Conservation (phyloP, 2,888 invertebrate species). For the Diabrotica balteata region DNA sequence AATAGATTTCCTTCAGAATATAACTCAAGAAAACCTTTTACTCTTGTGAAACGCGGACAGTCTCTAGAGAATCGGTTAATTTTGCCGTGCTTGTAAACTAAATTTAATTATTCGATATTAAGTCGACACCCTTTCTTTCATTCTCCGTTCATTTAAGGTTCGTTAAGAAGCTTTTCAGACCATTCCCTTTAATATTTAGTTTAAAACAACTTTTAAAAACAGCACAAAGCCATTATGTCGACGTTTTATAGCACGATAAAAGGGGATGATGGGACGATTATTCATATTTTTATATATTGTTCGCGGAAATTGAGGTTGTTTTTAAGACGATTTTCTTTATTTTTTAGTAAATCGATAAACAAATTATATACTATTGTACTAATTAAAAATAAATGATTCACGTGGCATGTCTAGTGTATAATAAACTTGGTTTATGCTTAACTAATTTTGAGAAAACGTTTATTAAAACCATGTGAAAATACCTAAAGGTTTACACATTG, state of each 20-base stretch:
- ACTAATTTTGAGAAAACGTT: no score
- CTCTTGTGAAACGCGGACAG: background rate
- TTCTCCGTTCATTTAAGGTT: constrained; percentile 4
- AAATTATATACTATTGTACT: no score
- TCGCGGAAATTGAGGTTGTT: background rate
- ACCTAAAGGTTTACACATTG: no score
- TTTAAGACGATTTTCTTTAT: background rate
- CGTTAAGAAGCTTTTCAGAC: constrained; percentile 3
- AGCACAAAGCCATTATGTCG: background rate
- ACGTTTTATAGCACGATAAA: constrained; percentile 3
- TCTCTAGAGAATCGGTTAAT: constrained; percentile 1
- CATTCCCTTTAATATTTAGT: constrained; percentile 6
- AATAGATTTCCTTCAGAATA: no score
- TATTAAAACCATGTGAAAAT: no score
- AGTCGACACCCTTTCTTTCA: constrained; percentile 4
- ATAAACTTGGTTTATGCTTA: no score
- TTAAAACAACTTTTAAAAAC: constrained; percentile 1
- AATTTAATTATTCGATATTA: constrained; percentile 2
- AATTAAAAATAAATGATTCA: no score
- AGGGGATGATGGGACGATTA: background rate
- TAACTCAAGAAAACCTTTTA: background rate
- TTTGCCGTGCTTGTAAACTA: background rate
- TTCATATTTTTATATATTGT: constrained; percentile 1
- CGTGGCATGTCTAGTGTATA: no score
- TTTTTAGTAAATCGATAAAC: background rate